Conservation (phyloP, 2,113 vertebrate genomes). For the Gracilinanus agilis region DNA sequence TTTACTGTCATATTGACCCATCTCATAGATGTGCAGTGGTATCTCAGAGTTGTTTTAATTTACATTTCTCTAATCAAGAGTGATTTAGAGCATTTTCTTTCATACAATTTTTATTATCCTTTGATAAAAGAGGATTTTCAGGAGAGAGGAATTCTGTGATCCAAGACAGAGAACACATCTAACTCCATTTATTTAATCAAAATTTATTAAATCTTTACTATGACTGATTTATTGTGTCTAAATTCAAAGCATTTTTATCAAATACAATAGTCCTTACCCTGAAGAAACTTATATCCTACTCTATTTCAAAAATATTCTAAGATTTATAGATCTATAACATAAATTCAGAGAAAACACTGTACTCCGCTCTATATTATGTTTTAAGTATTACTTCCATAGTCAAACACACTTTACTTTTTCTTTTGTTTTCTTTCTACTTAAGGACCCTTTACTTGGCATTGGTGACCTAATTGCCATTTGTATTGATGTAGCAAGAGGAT, state of each 20-base stretch:
- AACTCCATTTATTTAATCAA: conserved; percentile 2
- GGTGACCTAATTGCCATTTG: conserved; percentile 58
- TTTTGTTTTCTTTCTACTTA: conserved; percentile 46
- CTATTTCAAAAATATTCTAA: neutral
- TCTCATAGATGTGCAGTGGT: no score
- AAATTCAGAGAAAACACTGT: neutral
- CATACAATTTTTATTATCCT: no score
- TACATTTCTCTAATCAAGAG: no score
- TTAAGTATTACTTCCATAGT: neutral
- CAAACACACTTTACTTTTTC: neutral
- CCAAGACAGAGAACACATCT: neutral
- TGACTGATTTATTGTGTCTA: neutral
- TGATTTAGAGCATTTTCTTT: no score
- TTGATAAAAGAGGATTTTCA: neutral
- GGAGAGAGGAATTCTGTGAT: neutral
- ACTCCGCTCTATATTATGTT: neutral
- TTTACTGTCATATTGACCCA: no score
- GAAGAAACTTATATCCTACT: neutral
- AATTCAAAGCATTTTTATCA: neutral
- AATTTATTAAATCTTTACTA: neutral
- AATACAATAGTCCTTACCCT: neutral
- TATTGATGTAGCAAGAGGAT: conserved; percentile 62
- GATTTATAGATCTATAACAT: neutral
- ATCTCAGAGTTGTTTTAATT: no score
- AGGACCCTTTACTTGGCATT: conserved; percentile 50